These are phyloP conservation scores for Microplitis demolitor DNA, from an alignment of 1,140 invertebrate genomes.

Conservation along the genomic window DNA sequence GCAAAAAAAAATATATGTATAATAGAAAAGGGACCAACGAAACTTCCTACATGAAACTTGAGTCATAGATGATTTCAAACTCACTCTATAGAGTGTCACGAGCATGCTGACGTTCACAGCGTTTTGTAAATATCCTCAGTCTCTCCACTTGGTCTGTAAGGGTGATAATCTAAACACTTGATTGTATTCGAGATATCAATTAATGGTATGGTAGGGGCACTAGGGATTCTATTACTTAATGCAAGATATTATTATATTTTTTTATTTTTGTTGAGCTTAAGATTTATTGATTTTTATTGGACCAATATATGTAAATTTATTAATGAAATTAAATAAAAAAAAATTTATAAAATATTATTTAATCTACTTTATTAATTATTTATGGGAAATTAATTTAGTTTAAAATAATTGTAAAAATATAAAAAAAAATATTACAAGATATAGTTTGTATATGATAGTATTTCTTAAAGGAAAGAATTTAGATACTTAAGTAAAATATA, in stretches of 20 bases:
- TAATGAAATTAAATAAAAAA: too few relatives aligned
- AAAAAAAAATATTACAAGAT: too few relatives aligned
- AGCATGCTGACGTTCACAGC: conserved; percentile 52
- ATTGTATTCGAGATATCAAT: conserved; percentile 58
- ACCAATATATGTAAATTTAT: too few relatives aligned
- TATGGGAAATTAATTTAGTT: too few relatives aligned
- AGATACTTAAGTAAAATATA: too few relatives aligned
- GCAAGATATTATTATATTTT: background rate
- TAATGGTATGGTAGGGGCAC: conserved; percentile 34
- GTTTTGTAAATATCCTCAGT: conserved; percentile 50
- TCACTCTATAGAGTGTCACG: conserved; percentile 41
- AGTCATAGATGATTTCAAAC: conserved; percentile 9
- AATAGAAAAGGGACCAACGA: background rate
- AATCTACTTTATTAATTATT: too few relatives aligned
- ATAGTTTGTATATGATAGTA: too few relatives aligned
- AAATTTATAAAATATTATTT: too few relatives aligned
- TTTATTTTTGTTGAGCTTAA: background rate
- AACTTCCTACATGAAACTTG: conserved; percentile 29
- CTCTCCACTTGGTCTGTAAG: conserved; percentile 20
- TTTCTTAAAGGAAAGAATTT: too few relatives aligned
- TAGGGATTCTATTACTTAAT: too few relatives aligned
- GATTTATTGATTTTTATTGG: too few relatives aligned
- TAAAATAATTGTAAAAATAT: too few relatives aligned
- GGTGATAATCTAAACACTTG: conserved; percentile 58
- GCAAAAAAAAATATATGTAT: background rate